phyloP scores from a whole-genome alignment of 2,113 vertebrate genomes.

The Chroicocephalus ridibundus region DNA sequence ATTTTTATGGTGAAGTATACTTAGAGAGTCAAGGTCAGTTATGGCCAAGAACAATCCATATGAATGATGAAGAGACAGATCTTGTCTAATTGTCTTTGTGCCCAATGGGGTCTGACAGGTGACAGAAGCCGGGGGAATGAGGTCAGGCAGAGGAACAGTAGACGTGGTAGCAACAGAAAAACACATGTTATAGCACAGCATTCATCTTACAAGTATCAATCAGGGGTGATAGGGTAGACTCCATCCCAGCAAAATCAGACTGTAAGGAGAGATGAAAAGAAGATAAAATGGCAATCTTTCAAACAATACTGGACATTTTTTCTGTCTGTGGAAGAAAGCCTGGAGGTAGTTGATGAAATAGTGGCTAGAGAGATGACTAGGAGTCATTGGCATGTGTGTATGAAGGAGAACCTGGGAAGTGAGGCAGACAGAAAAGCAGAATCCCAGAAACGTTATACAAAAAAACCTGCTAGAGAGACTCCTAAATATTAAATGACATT shows the following conservation, averaged over 20 bases:
- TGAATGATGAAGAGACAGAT: background rate
- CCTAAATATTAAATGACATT: background rate
- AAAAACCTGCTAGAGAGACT: background rate
- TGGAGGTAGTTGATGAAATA: background rate
- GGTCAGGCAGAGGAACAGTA: background rate
- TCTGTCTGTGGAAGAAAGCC: background rate
- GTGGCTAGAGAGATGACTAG: background rate
- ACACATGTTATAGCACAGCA: background rate
- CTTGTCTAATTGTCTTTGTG: slow-evolving; percentile 4
- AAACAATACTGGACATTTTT: background rate
- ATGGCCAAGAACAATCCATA: background rate
- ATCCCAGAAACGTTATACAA: background rate
- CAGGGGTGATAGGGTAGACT: background rate
- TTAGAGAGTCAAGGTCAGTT: slow-evolving; percentile 11
- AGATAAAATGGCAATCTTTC: background rate
- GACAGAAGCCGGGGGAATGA: background rate
- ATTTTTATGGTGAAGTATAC: background rate
- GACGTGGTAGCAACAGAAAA: background rate
- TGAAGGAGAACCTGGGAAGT: background rate
- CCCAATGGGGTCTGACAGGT: slow-evolving; percentile 9
- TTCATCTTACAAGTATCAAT: background rate
- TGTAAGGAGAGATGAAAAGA: background rate
- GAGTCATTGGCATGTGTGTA: background rate
- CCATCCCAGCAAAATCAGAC: background rate
- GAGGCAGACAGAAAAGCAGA: background rate